Evolutionary conservation across 2,888 invertebrate species (phyloP).

Genomic region (Watsonalla cultraria): DNA sequence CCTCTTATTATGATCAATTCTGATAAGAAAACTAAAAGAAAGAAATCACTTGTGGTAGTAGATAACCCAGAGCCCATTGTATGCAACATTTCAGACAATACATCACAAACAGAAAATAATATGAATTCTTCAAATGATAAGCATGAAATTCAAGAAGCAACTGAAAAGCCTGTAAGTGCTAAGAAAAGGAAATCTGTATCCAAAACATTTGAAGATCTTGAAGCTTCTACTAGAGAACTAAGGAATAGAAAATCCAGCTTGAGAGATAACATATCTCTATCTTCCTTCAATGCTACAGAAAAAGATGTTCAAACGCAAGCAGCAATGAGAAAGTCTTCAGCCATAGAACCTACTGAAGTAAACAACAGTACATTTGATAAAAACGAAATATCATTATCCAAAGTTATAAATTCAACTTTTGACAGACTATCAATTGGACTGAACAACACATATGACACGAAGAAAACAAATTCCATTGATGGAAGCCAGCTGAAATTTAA

Average conservation of each 20-base stretch:
- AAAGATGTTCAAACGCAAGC: constrained; percentile 7
- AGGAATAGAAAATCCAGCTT: constrained; percentile 4
- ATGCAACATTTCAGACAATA: background rate
- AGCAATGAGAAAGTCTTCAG: background rate
- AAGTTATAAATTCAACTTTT: constrained; percentile 9
- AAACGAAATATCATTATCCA: constrained; percentile 3
- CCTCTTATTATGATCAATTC: background rate
- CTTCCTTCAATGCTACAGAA: constrained; percentile 16
- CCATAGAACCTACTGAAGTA: constrained; percentile 6
- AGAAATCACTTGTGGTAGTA: background rate
- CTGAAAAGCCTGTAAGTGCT: background rate
- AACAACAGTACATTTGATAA: constrained; percentile 18
- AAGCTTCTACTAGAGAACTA: constrained; percentile 10
- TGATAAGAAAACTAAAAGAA: background rate
- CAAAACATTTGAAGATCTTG: constrained; percentile 4
- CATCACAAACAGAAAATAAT: background rate
- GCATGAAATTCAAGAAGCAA: constrained; percentile 14
- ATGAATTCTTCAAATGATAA: constrained; percentile 16
- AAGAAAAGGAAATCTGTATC: constrained; percentile 3
- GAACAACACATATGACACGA: background rate
- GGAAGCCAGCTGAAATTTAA: background rate
- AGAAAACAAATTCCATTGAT: background rate
- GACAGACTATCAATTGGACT: constrained; percentile 4
- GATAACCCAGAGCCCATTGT: background rate
- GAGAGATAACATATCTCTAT: background rate